Evolutionary conservation across 2,113 vertebrate species (phyloP).

Genomic region (Halcyon senegalensis): DNA sequence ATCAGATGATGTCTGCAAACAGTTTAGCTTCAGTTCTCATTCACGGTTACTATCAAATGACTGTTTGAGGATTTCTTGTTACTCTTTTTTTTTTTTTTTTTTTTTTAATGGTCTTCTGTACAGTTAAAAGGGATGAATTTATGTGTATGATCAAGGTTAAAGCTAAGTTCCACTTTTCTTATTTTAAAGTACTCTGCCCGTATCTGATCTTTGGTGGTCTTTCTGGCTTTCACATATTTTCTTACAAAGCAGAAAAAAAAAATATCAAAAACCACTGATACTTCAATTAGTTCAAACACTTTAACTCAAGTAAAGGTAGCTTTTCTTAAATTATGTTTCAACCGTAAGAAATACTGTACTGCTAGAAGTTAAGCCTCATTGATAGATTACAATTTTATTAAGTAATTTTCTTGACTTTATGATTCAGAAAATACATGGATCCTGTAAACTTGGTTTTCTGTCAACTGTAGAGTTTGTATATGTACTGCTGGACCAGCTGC

Average conservation of each 20-base stretch:
- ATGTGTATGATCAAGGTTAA: neutral
- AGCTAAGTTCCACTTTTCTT: neutral
- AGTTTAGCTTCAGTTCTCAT: neutral
- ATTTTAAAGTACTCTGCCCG: neutral
- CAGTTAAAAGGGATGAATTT: neutral
- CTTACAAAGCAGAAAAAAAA: neutral
- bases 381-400: neutral
- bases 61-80: neutral
- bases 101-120: neutral
- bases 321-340: neutral
- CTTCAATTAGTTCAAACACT: neutral
- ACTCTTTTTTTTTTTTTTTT: neutral
- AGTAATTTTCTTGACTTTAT: neutral
- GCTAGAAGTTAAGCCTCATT: neutral
- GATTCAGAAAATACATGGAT: neutral
- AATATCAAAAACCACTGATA: neutral
- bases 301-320: neutral
- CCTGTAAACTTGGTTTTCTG: neutral
- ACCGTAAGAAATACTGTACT: neutral
- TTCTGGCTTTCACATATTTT: neutral
- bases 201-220: neutral
- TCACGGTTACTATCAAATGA: neutral
- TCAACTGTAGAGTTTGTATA: neutral
- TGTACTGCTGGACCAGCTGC: neutral
- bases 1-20: neutral